These are phyloP conservation scores for Nycticorax nycticorax DNA, from an alignment of 2,113 vertebrate genomes.

Conservation along the genomic window DNA sequence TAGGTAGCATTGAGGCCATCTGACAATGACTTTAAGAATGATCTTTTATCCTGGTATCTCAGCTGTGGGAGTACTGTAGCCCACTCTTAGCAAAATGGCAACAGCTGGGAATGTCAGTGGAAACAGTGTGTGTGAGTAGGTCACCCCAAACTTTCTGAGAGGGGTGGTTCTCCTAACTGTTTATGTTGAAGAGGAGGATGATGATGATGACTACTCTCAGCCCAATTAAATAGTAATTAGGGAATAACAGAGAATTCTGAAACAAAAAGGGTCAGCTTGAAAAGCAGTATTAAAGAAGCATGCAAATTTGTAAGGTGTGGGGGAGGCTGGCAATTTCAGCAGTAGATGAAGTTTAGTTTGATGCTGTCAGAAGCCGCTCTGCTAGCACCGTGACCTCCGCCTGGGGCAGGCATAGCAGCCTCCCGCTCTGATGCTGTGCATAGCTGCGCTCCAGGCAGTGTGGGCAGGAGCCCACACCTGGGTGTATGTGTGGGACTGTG, in stretches of 20 bases:
- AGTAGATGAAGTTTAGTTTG: background rate
- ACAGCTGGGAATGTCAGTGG: background rate
- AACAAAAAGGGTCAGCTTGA: background rate
- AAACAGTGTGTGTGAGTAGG: background rate
- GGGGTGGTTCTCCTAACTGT: fast-evolving
- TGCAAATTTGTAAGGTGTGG: background rate
- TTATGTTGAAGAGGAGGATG: background rate
- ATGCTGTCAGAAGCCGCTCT: background rate
- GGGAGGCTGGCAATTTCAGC: background rate
- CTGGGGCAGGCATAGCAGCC: background rate
- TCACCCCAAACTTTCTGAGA: background rate
- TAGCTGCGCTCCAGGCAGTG: background rate
- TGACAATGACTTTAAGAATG: background rate
- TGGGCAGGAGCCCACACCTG: background rate
- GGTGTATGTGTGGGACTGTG: fast-evolving
- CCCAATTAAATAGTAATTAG: background rate
- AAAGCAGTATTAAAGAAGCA: background rate
- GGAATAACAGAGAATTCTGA: background rate
- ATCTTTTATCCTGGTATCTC: background rate
- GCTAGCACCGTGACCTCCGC: background rate
- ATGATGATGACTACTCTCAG: background rate
- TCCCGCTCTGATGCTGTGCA: background rate
- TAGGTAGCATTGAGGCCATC: background rate
- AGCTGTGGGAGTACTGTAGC: background rate
- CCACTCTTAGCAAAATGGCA: background rate